Conservation (phyloP, 2,797 vertebrate genomes). For the Pseudotriccus pelzelni region DNA sequence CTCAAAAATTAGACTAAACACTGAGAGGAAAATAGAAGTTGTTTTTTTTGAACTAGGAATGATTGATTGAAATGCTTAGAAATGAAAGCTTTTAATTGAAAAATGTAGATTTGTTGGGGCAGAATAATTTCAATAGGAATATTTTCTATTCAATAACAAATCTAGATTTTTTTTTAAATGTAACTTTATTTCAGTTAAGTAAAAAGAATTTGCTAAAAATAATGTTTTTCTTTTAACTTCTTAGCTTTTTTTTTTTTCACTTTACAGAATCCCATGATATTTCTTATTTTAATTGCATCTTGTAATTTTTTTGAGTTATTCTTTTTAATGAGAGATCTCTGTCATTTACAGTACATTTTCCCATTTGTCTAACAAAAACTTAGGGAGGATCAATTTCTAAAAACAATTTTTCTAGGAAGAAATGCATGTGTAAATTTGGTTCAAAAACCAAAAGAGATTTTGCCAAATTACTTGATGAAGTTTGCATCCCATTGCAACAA, state of each 20-base stretch:
- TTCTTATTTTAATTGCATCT: neutral
- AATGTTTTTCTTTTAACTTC: neutral
- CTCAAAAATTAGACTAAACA: neutral
- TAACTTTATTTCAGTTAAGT: neutral
- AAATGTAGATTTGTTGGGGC: neutral
- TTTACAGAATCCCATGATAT: neutral
- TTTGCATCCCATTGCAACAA: neutral
- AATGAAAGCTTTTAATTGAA: neutral
- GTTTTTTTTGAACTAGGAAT: neutral
- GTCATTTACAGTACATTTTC: neutral
- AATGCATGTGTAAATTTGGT: rapidly evolving
- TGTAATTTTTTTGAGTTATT: neutral
- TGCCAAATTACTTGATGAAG: rapidly evolving
- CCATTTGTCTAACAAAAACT: neutral
- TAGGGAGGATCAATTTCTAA: neutral
- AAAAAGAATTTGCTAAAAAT: neutral
- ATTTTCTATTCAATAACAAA: neutral
- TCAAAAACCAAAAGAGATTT: neutral
- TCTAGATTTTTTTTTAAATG: neutral
- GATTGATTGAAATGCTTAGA: neutral
- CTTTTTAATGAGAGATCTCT: neutral
- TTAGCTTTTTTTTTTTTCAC: neutral
- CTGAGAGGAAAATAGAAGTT: neutral
- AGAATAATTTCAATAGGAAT: neutral
- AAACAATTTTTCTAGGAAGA: neutral